A percentile compares a stretch with the other conserved stretches of the same genome.
phyloP scores from a whole-genome alignment of 1,140 invertebrate species.

The Pissodes strobi region DNA sequence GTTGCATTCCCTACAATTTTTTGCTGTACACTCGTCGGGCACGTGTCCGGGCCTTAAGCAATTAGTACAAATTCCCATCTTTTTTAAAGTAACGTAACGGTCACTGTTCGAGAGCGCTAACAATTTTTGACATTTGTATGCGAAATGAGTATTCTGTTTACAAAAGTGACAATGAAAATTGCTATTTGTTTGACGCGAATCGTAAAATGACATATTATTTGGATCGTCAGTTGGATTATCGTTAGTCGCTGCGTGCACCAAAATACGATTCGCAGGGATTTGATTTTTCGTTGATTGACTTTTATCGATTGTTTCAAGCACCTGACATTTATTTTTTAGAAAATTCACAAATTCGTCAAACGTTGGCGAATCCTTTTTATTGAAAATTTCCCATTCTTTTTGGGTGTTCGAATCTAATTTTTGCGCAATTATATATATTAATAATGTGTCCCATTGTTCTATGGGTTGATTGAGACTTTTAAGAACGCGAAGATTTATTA shows the following conservation, averaged over 20 bases:
- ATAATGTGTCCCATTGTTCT: too few species aligned
- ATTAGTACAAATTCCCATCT: constrained; percentile 16
- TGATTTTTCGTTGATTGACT: background rate
- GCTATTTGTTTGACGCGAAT: background rate
- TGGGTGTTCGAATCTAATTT: too few species aligned
- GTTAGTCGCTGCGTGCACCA: background rate
- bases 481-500: constrained; percentile 37
- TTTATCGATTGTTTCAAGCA: constrained; percentile 24
- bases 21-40: background rate
- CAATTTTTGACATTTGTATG: constrained; percentile 18
- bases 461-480: constrained; percentile 38
- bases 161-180: constrained; percentile 18
- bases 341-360: constrained; percentile 20
- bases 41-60: constrained; percentile 12
- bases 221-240: background rate
- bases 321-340: constrained; percentile 22
- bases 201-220: too few species aligned
- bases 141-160: constrained; percentile 17
- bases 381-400: constrained; percentile 26
- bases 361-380: constrained; percentile 18
- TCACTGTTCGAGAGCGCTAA: background rate
- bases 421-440: too few species aligned
- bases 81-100: constrained; percentile 7
- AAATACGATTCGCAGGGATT: too few species aligned
- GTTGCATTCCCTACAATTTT: constrained; percentile 16